Conservation (phyloP, 2,797 vertebrate genomes). For the Sylvilagus floridanus region DNA sequence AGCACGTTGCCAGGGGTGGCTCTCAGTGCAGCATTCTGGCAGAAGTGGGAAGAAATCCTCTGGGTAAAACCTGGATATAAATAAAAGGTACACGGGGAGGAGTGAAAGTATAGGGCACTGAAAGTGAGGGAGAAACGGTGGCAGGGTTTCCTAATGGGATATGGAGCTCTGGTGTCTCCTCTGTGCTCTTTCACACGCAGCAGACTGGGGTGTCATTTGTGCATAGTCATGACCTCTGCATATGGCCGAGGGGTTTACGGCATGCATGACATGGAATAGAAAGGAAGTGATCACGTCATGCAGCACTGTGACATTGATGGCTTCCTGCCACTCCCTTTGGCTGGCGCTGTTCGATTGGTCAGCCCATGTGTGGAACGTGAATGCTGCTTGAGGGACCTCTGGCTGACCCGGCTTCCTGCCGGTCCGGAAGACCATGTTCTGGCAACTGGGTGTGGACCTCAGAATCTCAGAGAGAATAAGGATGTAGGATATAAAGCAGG, state of each 20-base stretch:
- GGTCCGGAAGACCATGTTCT: background rate
- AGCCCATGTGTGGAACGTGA: background rate
- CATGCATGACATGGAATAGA: background rate
- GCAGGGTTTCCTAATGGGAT: background rate
- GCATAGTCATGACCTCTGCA: background rate
- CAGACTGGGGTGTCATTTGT: background rate
- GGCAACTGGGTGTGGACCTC: background rate
- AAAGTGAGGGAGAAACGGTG: background rate
- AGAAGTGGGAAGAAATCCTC: background rate
- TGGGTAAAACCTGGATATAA: background rate
- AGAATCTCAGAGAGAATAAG: background rate
- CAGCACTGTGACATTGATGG: background rate
- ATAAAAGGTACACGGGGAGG: background rate
- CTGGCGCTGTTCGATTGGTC: background rate
- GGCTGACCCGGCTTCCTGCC: background rate
- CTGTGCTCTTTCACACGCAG: background rate
- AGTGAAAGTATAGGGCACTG: background rate
- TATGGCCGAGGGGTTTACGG: background rate
- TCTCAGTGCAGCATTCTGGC: background rate
- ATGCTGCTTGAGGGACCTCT: accelerated
- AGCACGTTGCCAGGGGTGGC: background rate
- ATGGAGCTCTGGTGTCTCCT: background rate
- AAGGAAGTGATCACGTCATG: background rate
- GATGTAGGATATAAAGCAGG: background rate
- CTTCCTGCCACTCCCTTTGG: background rate